A percentile compares a stretch with the other conserved stretches of the same genome.
These are phyloP conservation scores for Mercenaria mercenaria DNA, from an alignment of 1,140 invertebrate species.

Conservation along the genomic window DNA sequence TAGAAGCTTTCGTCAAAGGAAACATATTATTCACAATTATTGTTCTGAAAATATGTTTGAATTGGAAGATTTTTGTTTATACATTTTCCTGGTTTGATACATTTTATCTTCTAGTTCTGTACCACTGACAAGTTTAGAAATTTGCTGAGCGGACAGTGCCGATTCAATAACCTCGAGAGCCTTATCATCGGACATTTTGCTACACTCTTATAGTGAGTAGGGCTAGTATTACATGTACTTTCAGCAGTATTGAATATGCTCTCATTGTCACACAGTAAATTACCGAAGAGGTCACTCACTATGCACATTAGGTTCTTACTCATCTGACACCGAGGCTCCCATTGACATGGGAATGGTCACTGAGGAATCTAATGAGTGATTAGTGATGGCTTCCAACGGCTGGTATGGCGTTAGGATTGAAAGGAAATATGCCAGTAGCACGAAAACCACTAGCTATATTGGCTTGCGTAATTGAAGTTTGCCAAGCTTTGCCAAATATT, in stretches of 20 bases:
- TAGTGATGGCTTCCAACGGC: neutral
- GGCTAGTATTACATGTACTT: too few species aligned
- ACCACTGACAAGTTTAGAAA: too few species aligned
- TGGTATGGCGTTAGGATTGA: constrained; percentile 15
- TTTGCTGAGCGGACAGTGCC: neutral
- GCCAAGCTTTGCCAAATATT: constrained; percentile 40
- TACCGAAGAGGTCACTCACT: neutral
- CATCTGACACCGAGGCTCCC: too few species aligned
- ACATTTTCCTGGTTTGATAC: too few species aligned
- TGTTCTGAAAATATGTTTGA: too few species aligned
- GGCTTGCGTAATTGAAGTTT: neutral
- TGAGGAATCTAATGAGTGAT: neutral
- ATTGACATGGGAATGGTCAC: neutral
- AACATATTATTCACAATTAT: too few species aligned
- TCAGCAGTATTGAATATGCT: too few species aligned
- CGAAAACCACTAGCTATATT: constrained; percentile 26
- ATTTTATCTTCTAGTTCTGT: too few species aligned
- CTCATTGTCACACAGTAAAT: too few species aligned
- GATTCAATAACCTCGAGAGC: constrained; percentile 1
- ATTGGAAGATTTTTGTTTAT: too few species aligned
- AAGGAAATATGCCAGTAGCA: neutral
- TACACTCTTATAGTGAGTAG: too few species aligned
- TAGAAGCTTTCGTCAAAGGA: too few species aligned
- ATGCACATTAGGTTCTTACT: neutral
- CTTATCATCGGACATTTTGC: neutral